A percentile compares a stretch with the other conserved stretches of the same genome.
phyloP scores from a whole-genome alignment of 2,797 vertebrate species.

The Corythornis leucogaster region DNA sequence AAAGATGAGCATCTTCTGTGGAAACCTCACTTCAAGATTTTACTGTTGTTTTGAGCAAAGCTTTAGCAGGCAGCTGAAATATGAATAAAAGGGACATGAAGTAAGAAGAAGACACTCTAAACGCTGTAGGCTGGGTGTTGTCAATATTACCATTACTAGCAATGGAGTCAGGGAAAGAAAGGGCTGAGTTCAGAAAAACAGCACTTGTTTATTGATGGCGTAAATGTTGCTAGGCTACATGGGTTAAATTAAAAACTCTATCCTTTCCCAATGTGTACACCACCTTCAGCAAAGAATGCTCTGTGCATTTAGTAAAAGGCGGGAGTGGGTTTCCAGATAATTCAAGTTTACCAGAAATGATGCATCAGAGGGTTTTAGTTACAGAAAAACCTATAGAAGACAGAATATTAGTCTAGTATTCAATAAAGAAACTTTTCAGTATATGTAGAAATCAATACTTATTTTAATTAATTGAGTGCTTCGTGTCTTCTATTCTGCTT shows the following conservation, averaged over 20 bases:
- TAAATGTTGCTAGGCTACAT: conserved; percentile 7
- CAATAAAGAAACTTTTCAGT: neutral
- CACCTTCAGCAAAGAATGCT: neutral
- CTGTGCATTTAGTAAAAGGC: neutral
- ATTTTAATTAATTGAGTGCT: neutral
- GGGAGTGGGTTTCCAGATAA: neutral
- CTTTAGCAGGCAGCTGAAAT: neutral
- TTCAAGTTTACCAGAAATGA: neutral
- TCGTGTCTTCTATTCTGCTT: neutral
- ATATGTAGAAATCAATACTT: neutral
- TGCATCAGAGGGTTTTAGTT: neutral
- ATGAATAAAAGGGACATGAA: neutral
- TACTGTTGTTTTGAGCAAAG: neutral
- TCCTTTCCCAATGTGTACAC: neutral
- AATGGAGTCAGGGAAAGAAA: neutral
- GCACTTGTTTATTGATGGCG: neutral
- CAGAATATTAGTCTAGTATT: neutral
- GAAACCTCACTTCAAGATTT: neutral
- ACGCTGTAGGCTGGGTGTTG: neutral
- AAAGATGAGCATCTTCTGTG: neutral
- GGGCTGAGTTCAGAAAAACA: neutral
- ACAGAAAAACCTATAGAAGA: neutral
- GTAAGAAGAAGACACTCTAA: neutral
- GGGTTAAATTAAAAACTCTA: neutral
- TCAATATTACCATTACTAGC: neutral